phyloP scores from a whole-genome alignment of 1,140 invertebrate genomes.

The Drosophila bipectinata region DNA sequence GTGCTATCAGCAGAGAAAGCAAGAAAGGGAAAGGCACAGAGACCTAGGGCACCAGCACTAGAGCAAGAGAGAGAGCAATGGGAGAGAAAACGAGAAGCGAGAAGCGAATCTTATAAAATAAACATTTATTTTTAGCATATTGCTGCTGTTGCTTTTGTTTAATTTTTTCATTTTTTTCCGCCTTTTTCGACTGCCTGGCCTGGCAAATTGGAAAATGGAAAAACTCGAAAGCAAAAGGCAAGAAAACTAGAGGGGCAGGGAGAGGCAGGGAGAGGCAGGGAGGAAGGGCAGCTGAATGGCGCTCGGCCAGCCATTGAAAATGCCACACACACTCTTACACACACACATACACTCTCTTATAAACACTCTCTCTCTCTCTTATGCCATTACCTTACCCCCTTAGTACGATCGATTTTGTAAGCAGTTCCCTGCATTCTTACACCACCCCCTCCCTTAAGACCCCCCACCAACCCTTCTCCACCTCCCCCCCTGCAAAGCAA shows the following conservation, averaged over 20 bases:
- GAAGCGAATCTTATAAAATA: constrained; percentile 74
- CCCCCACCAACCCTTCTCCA: no score
- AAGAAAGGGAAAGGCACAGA: constrained; percentile 1
- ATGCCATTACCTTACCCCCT: background rate
- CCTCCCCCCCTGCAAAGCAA: background rate
- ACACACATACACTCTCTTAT: background rate
- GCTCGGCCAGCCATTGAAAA: constrained; percentile 36
- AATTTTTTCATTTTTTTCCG: constrained; percentile 29
- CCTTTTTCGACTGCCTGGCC: constrained; percentile 32
- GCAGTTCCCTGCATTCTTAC: constrained; percentile 13
- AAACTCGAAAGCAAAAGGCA: constrained; percentile 56
- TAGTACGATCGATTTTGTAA: constrained; percentile 49
- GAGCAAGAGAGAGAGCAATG: background rate
- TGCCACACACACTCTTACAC: constrained; percentile 6
- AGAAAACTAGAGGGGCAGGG: background rate
- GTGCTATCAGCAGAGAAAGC: constrained; percentile 10
- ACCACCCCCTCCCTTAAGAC: background rate
- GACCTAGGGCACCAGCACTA: background rate
- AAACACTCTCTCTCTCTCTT: constrained; percentile 6
- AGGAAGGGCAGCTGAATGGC: constrained; percentile 16
- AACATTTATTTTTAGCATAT: constrained; percentile 78
- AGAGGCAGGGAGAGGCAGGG: background rate
- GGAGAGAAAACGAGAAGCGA: constrained; percentile 15
- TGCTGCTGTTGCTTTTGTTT: constrained; percentile 27
- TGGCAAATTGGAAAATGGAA: constrained; percentile 72